A percentile compares a stretch with the other conserved stretches of the same genome.
These are phyloP conservation scores for Cladopsammia gracilis DNA, from an alignment of 64 coral and sea anemone genomes.

Conservation along the genomic window DNA sequence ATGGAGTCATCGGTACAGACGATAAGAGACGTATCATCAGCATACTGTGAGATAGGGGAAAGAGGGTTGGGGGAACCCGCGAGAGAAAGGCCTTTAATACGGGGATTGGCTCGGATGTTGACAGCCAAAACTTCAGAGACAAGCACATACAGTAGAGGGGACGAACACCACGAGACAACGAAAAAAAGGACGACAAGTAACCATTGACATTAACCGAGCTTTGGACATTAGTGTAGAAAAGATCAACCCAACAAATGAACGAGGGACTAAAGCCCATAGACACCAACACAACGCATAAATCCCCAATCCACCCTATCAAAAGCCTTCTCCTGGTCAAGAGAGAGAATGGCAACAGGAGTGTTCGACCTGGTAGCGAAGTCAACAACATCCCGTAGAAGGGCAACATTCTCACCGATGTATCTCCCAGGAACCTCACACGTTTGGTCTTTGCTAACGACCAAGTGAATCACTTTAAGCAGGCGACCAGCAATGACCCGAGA, in stretches of 20 bases:
- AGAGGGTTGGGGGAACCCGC: background rate
- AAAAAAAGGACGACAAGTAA: slow-evolving; percentile 17
- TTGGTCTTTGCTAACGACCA: background rate
- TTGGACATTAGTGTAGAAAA: background rate
- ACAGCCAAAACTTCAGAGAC: background rate
- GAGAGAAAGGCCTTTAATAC: background rate
- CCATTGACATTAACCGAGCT: slow-evolving; percentile 9
- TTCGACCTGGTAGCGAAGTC: background rate
- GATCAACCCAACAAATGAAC: background rate
- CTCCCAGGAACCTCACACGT: slow-evolving; percentile 41
- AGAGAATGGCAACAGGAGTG: background rate
- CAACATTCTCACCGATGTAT: slow-evolving; percentile 17
- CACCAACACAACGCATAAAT: background rate
- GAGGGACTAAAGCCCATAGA: slow-evolving; percentile 55
- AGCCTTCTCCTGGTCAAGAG: slow-evolving; percentile 55
- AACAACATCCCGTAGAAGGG: background rate
- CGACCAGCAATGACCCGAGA: background rate
- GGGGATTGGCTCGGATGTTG: background rate
- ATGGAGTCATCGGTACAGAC: background rate
- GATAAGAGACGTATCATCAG: slow-evolving; percentile 36
- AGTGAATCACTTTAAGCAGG: background rate
- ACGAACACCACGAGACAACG: slow-evolving; percentile 12
- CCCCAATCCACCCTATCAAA: slow-evolving; percentile 61
- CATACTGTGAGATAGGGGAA: slow-evolving; percentile 14
- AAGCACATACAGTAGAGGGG: slow-evolving; percentile 17